Conservation (phyloP, 2,797 vertebrate genomes). For the Mus caroli region DNA sequence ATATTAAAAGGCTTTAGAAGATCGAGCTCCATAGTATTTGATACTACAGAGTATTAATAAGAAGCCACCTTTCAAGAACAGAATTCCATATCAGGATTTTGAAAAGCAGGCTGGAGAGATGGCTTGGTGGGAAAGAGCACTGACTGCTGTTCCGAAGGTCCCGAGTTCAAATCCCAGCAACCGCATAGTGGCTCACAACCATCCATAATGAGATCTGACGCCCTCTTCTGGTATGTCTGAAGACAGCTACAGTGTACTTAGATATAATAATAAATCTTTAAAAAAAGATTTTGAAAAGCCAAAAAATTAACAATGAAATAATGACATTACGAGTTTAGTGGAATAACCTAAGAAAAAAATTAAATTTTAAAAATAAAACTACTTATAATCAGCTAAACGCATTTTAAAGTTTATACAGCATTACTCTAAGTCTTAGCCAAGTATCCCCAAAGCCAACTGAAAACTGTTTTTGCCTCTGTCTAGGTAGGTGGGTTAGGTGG, state of each 20-base stretch:
- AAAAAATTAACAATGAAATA: neutral
- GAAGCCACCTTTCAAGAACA: neutral
- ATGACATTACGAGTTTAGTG: constrained; percentile 16
- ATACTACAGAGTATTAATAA: neutral
- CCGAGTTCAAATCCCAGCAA: too few species aligned
- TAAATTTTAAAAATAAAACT: constrained; percentile 4
- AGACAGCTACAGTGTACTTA: too few species aligned
- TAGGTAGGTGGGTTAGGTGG: too few species aligned
- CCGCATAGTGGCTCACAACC: too few species aligned
- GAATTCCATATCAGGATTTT: constrained; percentile 14
- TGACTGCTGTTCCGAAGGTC: too few species aligned
- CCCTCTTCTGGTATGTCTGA: too few species aligned
- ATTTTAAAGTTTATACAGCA: constrained; percentile 26
- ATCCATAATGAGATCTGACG: too few species aligned
- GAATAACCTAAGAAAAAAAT: neutral
- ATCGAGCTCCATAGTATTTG: neutral
- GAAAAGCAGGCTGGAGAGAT: neutral
- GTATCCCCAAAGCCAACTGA: neutral
- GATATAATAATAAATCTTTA: too few species aligned
- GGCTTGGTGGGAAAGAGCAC: too few species aligned
- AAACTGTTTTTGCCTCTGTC: neutral
- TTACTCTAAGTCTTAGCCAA: constrained; percentile 35
- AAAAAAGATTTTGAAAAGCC: neutral
- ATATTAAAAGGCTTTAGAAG: neutral
- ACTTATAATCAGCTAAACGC: constrained; percentile 4